phyloP scores from a whole-genome alignment of 2,113 vertebrate species.

The Chloropsis cyanopogon region DNA sequence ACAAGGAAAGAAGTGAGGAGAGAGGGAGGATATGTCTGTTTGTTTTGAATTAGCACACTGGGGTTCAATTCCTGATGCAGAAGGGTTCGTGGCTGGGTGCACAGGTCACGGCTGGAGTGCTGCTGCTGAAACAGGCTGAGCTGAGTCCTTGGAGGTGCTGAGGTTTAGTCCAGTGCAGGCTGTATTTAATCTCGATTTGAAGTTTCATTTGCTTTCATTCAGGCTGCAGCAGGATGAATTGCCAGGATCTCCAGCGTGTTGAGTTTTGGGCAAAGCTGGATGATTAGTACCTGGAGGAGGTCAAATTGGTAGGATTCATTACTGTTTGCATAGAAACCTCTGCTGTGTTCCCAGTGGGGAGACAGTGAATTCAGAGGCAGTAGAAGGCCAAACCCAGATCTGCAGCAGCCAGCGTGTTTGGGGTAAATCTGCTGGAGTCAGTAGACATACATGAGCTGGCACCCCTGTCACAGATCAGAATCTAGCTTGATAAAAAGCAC shows the following conservation, averaged over 20 bases:
- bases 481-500: background rate
- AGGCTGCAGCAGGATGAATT: background rate
- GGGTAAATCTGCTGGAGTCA: conserved; percentile 10
- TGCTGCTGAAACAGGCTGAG: background rate
- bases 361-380: background rate
- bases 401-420: background rate
- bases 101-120: background rate
- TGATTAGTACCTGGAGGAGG: background rate
- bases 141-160: background rate
- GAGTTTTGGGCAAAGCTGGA: background rate
- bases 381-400: background rate
- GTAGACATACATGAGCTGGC: background rate
- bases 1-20: background rate
- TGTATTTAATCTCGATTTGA: background rate
- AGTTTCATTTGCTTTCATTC: background rate
- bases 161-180: background rate
- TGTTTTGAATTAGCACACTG: background rate
- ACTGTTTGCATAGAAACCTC: background rate
- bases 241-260: background rate
- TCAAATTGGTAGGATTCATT: background rate
- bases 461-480: background rate
- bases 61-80: background rate
- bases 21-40: background rate
- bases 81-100: background rate
- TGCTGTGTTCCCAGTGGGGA: background rate